Conservation (phyloP, 2,797 vertebrate genomes). For the Epinephelus awoara region DNA sequence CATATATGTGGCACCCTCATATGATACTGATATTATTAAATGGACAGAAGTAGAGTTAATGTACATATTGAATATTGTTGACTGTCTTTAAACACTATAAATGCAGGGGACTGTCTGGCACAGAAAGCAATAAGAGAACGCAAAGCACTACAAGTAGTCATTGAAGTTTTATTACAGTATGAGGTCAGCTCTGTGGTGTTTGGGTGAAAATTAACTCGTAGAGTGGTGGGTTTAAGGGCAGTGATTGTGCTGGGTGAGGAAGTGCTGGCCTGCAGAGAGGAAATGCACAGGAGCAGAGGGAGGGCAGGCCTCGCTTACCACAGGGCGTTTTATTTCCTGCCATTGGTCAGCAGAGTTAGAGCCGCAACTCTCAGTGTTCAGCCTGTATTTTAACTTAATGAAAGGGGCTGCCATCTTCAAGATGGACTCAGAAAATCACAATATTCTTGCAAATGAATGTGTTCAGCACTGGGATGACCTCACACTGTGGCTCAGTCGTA, state of each 20-base stretch:
- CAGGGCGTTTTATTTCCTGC: slow-evolving; percentile 81
- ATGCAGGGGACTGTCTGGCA: neutral
- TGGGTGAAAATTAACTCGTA: neutral
- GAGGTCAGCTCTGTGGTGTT: slow-evolving; percentile 8
- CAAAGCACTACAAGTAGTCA: neutral
- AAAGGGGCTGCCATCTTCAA: slow-evolving; percentile 19
- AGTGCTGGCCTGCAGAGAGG: slow-evolving; percentile 70
- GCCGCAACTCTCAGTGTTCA: slow-evolving; percentile 28
- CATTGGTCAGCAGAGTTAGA: slow-evolving; percentile 55
- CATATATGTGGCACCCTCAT: neutral
- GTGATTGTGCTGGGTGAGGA: slow-evolving; percentile 71
- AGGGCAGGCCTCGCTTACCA: slow-evolving; percentile 66
- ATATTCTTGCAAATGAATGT: slow-evolving; percentile 35
- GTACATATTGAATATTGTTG: neutral
- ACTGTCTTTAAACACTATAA: neutral
- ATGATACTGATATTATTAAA: neutral
- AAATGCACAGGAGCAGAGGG: slow-evolving; percentile 70
- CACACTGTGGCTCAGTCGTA: slow-evolving; percentile 64
- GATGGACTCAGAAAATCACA: slow-evolving; percentile 60
- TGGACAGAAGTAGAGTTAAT: neutral
- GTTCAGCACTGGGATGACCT: slow-evolving; percentile 62
- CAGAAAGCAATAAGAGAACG: neutral
- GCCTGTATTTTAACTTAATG: slow-evolving; percentile 22
- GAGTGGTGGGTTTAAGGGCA: slow-evolving; percentile 24
- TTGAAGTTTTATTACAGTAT: neutral